Percentiles rank a stretch among this genome's conserved stretches.
phyloP scores from a whole-genome alignment of 2,888 invertebrate species.

The Drosophila koepferae region DNA sequence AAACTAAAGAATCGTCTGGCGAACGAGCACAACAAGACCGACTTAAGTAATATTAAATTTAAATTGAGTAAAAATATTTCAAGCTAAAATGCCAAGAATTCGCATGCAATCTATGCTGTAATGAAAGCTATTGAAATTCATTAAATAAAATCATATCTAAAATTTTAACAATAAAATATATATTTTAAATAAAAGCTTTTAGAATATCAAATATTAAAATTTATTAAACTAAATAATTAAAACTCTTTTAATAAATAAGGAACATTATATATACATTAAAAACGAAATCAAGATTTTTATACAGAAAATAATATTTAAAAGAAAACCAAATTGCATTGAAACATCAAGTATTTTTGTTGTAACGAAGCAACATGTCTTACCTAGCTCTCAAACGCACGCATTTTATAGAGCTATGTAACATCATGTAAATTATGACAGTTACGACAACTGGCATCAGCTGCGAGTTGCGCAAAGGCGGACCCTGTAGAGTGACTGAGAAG shows the following conservation, averaged over 20 bases:
- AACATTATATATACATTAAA: too few relatives aligned
- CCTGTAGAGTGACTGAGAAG: constrained; percentile 26
- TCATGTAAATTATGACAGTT: constrained; percentile 51
- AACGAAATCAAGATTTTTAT: background rate
- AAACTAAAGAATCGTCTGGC: background rate
- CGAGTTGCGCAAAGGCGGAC: constrained; percentile 41
- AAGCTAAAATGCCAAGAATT: background rate
- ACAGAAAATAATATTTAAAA: background rate
- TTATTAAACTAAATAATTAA: too few relatives aligned
- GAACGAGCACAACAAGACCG: background rate
- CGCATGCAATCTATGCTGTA: too few relatives aligned
- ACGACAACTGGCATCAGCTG: constrained; percentile 37
- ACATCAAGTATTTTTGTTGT: constrained; percentile 9
- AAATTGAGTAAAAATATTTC: background rate
- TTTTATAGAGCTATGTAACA: constrained; percentile 1
- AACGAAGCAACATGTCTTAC: background rate
- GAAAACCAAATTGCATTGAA: background rate
- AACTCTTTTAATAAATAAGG: too few relatives aligned
- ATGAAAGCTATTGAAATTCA: too few relatives aligned
- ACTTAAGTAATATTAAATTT: background rate
- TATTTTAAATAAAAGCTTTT: too few relatives aligned
- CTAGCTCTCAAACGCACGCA: constrained; percentile 8
- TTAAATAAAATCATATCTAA: too few relatives aligned
- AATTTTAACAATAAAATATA: too few relatives aligned
- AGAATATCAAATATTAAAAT: too few relatives aligned